Percentiles rank a stretch among this genome's conserved stretches.
Conservation (phyloP, 2,113 vertebrate species). For the Clupea harengus region DNA sequence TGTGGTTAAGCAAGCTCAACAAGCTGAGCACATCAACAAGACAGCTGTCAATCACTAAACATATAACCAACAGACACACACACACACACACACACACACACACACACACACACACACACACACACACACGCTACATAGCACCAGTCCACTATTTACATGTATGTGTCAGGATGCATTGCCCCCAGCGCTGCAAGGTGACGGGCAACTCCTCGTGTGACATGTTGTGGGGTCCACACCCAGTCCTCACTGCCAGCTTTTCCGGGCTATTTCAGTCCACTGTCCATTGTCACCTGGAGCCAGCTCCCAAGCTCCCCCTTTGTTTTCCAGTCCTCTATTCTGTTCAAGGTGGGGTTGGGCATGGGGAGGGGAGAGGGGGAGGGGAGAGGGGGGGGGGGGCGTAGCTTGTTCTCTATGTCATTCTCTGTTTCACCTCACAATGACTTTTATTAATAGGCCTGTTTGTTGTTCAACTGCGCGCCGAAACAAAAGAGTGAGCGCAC, state of each 20-base stretch:
- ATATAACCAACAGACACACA: neutral
- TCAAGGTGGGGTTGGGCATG: neutral
- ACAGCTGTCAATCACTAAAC: neutral
- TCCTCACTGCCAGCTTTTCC: conserved; percentile 57
- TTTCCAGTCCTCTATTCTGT: conserved; percentile 44
- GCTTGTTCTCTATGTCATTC: conserved; percentile 41
- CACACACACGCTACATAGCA: conserved; percentile 40
- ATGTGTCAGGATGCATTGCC: conserved; percentile 33
- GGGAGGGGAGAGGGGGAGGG: neutral
- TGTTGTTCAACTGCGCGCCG: conserved; percentile 32
- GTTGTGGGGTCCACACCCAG: conserved; percentile 37
- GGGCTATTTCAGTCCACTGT: conserved; percentile 66
- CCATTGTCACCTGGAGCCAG: conserved; percentile 66
- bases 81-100: neutral
- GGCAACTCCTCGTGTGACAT: conserved; percentile 42
- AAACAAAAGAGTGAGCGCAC: conserved; percentile 30
- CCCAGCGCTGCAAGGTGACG: conserved; percentile 27
- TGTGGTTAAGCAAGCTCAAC: conserved; percentile 4
- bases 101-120: conserved; percentile 28
- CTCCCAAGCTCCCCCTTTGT: conserved; percentile 56
- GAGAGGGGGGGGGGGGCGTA: neutral
- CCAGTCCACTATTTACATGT: conserved; percentile 32
- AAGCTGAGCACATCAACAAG: neutral
- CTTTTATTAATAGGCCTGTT: conserved; percentile 52
- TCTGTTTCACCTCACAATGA: conserved; percentile 37